Evolutionary conservation across 2,797 vertebrate species (phyloP).

Genomic region (Gymnopithys bicolor): DNA sequence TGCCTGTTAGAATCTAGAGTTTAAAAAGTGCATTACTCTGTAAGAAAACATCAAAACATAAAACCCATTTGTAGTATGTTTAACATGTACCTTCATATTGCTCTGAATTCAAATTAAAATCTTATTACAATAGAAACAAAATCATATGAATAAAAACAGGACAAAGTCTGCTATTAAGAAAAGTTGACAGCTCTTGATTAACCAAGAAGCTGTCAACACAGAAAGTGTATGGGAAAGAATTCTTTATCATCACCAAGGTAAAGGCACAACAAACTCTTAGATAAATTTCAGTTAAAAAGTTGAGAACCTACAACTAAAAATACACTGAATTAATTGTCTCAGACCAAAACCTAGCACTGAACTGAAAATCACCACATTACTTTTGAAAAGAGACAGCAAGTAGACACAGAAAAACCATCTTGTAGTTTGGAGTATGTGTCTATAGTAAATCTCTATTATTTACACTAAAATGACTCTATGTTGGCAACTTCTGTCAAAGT

Average conservation of each 20-base stretch:
- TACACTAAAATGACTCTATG: not conserved
- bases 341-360: not conserved
- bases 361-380: not conserved
- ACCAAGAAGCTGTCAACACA: not conserved
- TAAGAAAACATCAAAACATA: not conserved
- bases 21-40: not conserved
- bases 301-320: not conserved
- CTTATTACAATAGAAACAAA: not conserved
- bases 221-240: not conserved
- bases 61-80: not conserved
- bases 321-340: not conserved
- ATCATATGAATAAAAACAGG: not conserved
- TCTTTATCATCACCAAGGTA: not conserved
- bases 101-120: not conserved
- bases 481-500: not conserved
- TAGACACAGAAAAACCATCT: not conserved
- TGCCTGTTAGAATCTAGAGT: not conserved
- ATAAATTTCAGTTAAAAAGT: not conserved
- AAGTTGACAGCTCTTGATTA: not conserved
- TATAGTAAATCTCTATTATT: not conserved
- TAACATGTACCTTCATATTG: not conserved
- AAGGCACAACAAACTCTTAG: not conserved
- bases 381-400: slow-evolving; percentile 28
- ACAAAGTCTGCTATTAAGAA: not conserved
- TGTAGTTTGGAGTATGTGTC: not conserved